These are phyloP conservation scores for Dromiciops gliroides DNA, from an alignment of 2,113 vertebrate species.

Conservation along the genomic window DNA sequence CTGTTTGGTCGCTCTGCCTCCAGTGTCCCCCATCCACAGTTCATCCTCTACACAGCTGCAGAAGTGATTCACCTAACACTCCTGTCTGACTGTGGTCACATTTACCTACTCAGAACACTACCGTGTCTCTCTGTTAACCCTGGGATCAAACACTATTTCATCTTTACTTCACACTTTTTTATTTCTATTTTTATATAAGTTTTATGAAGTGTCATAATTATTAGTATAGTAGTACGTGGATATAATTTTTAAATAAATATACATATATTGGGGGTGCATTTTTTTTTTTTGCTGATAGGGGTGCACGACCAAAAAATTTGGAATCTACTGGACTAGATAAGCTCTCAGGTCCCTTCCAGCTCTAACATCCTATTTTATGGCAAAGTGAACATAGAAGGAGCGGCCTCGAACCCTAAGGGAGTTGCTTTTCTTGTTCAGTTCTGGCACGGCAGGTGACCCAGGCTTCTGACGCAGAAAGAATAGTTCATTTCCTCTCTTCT, in stretches of 20 bases:
- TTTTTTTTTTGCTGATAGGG: not conserved
- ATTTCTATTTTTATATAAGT: not conserved
- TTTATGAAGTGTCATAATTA: not conserved
- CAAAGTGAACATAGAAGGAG: not conserved
- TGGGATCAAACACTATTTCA: not conserved
- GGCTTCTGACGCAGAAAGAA: conserved; percentile 26
- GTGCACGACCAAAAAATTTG: not conserved
- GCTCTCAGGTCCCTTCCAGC: rapidly evolving
- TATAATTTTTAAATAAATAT: not conserved
- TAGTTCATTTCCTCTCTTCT: conserved; percentile 20
- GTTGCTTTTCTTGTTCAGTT: conserved; percentile 26
- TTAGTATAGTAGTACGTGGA: not conserved
- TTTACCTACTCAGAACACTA: not conserved
- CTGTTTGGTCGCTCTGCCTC: not conserved
- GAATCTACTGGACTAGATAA: not conserved
- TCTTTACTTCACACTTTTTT: not conserved
- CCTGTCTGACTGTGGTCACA: not conserved
- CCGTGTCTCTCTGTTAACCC: not conserved
- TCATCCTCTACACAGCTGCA: not conserved
- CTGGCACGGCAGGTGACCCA: conserved; percentile 19
- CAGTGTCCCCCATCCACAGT: not conserved
- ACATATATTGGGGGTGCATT: not conserved
- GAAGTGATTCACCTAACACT: not conserved
- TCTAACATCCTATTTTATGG: conserved; percentile 6
- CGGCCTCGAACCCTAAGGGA: rapidly evolving